Conservation (phyloP, 2,888 invertebrate genomes). For the Helicoverpa assulta region DNA sequence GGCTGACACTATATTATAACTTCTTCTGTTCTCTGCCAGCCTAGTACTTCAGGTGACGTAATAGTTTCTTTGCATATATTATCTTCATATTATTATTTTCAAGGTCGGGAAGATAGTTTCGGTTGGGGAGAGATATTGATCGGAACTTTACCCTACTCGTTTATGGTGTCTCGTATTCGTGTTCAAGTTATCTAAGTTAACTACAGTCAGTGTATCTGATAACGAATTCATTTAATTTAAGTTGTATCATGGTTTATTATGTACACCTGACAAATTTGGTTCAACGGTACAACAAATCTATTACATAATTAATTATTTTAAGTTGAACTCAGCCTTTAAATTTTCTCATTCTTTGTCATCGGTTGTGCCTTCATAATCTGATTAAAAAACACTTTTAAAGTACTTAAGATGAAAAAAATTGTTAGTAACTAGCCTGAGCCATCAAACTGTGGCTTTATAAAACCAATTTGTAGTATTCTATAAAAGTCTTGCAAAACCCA, state of each 20-base stretch:
- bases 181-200: too few species aligned
- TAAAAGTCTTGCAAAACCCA: neutral
- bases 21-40: conserved; percentile 43
- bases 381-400: too few species aligned
- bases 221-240: too few species aligned
- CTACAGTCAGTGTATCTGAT: neutral
- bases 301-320: too few species aligned
- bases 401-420: too few species aligned
- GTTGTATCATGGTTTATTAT: too few species aligned
- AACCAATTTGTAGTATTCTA: neutral
- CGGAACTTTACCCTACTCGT: neutral
- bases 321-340: too few species aligned
- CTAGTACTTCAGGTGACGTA: conserved; percentile 49
- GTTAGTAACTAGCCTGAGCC: neutral
- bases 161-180: neutral
- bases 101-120: conserved; percentile 22
- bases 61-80: conserved; percentile 58
- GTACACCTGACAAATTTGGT: too few species aligned
- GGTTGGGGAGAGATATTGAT: neutral
- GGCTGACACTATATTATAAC: conserved; percentile 20
- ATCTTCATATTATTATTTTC: conserved; percentile 22
- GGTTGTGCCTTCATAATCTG: too few species aligned
- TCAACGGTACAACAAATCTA: too few species aligned
- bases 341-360: too few species aligned
- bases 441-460: neutral